phyloP scores from a whole-genome alignment of 2,888 invertebrate genomes.

The Himalopsyche anomala region DNA sequence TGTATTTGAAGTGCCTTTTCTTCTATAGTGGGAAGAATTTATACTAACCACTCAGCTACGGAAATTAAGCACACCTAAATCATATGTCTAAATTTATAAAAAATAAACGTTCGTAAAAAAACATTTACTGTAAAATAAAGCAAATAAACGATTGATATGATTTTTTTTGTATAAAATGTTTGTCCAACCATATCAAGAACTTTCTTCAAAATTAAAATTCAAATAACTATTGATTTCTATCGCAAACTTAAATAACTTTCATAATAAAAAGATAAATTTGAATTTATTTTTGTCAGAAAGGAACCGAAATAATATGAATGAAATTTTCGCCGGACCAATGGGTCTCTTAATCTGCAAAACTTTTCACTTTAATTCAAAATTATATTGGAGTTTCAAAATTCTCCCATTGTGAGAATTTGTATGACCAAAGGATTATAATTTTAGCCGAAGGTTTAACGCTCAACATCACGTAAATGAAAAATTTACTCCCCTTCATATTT shows the following conservation, averaged over 20 bases:
- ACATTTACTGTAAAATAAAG: too few species aligned
- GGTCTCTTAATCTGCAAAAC: slow-evolving; percentile 3
- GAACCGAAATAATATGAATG: slow-evolving; percentile 7
- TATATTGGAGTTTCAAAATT: slow-evolving; percentile 18
- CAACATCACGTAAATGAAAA: slow-evolving; percentile 24
- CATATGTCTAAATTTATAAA: too few species aligned
- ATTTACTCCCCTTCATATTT: background rate
- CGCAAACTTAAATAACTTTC: background rate
- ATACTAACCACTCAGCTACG: too few species aligned
- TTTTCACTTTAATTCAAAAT: slow-evolving; percentile 32
- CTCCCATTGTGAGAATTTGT: slow-evolving; percentile 28
- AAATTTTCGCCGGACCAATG: background rate
- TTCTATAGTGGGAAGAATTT: too few species aligned
- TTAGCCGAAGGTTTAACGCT: slow-evolving; percentile 3
- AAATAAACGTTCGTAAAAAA: too few species aligned
- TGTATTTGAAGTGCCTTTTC: too few species aligned
- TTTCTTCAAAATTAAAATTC: too few species aligned
- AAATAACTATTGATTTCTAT: too few species aligned
- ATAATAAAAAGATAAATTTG: background rate
- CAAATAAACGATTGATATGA: too few species aligned
- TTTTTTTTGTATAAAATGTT: too few species aligned
- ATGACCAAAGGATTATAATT: slow-evolving; percentile 40
- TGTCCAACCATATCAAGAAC: too few species aligned
- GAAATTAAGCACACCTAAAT: too few species aligned
- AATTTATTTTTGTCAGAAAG: background rate